These are phyloP conservation scores for Arion vulgaris DNA, from an alignment of 1,140 invertebrate genomes.

Conservation along the genomic window DNA sequence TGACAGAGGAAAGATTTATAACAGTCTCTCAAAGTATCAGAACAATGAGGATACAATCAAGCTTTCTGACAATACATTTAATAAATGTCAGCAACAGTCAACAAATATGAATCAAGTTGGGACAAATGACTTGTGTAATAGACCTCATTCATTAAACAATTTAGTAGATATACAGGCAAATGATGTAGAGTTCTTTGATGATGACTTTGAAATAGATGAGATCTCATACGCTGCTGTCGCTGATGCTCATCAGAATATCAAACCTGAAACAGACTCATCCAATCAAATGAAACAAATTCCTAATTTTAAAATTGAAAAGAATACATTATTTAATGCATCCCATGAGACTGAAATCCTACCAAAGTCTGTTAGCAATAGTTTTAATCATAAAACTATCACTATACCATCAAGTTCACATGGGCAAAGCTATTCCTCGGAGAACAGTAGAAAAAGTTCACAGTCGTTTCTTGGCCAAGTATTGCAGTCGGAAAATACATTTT, in stretches of 20 bases:
- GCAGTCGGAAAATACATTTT: neutral
- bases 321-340: neutral
- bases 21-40: neutral
- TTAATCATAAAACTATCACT: neutral
- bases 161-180: neutral
- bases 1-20: too few species aligned
- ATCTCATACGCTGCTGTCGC: neutral
- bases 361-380: neutral
- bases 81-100: neutral
- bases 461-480: too few species aligned
- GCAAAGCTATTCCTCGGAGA: neutral
- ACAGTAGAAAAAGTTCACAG: neutral
- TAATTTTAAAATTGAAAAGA: neutral
- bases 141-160: neutral
- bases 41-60: neutral
- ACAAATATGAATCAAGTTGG: neutral
- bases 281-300: neutral
- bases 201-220: conserved; percentile 8
- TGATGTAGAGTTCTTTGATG: conserved; percentile 12
- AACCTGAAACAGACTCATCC: neutral
- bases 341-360: neutral
- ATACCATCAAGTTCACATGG: neutral
- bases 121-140: neutral
- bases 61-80: neutral
- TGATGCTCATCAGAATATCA: neutral